Conservation (phyloP, 2,888 invertebrate species). For the Tenthredo amoena region DNA sequence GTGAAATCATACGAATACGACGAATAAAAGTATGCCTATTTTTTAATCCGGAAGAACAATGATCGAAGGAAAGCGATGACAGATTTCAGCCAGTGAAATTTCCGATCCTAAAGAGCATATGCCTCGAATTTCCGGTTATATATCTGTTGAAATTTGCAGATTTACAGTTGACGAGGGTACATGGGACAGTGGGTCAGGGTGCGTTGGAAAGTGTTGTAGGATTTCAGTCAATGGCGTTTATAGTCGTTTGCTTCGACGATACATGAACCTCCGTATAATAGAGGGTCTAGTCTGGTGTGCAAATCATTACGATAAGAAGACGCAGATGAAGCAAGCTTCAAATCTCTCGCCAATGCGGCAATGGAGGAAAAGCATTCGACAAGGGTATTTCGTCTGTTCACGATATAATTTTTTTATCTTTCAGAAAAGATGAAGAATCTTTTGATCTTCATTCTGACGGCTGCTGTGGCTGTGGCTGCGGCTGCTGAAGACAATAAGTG, state of each 20-base stretch:
- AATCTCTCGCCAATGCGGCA: too few species aligned
- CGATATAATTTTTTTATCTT: slow-evolving; percentile 14
- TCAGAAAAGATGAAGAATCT: slow-evolving; percentile 50
- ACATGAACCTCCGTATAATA: too few species aligned
- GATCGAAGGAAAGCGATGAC: not conserved
- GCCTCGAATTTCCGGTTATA: not conserved
- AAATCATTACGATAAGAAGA: not conserved
- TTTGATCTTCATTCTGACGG: slow-evolving; percentile 52
- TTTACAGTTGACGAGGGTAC: not conserved
- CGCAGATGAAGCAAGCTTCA: not conserved
- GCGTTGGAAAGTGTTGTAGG: not conserved
- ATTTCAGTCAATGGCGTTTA: not conserved
- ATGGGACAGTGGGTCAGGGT: not conserved
- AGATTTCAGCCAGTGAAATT: not conserved
- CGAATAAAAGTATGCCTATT: not conserved
- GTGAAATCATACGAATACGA: not conserved
- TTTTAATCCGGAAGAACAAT: not conserved
- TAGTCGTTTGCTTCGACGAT: not conserved
- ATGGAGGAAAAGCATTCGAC: not conserved
- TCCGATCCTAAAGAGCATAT: not conserved
- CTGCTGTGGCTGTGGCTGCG: slow-evolving; percentile 56
- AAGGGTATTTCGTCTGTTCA: slow-evolving; percentile 20
- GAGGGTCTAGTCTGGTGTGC: not conserved
- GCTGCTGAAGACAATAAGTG: slow-evolving; percentile 76
- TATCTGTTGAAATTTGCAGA: not conserved